Evolutionary conservation across 2,113 vertebrate species (phyloP).

Genomic region (Nettapus auritus): DNA sequence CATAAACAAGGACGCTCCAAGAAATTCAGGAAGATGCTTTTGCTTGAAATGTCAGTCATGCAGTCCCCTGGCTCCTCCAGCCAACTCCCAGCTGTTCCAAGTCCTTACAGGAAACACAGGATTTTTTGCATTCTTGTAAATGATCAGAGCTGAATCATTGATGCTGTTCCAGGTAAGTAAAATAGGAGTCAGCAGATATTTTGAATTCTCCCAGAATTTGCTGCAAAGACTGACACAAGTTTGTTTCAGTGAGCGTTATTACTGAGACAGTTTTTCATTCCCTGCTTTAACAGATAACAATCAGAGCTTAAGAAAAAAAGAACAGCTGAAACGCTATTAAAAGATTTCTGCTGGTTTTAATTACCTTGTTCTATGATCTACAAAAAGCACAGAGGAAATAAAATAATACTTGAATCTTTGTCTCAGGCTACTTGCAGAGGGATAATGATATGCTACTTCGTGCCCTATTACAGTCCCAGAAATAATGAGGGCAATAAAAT

Average conservation of each 20-base stretch:
- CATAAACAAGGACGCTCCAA: background rate
- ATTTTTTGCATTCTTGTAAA: background rate
- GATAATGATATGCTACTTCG: conserved; percentile 24
- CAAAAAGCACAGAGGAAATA: conserved; percentile 6
- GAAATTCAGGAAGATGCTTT: background rate
- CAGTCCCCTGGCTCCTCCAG: background rate
- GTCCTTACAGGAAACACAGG: background rate
- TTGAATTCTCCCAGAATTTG: background rate
- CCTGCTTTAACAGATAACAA: conserved; percentile 34
- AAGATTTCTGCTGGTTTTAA: conserved; percentile 44
- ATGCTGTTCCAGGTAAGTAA: conserved; percentile 31
- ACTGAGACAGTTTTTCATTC: background rate
- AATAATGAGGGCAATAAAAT: conserved; percentile 67
- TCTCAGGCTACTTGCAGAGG: conserved; percentile 41
- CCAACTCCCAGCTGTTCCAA: background rate
- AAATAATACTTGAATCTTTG: conserved; percentile 2
- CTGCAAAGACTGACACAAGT: conserved; percentile 4
- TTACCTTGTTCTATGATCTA: background rate
- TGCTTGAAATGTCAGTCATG: background rate
- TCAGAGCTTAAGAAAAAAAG: conserved; percentile 11
- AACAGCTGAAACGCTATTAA: conserved; percentile 27
- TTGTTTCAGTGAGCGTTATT: background rate
- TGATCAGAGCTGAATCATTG: background rate
- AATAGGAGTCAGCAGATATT: conserved; percentile 17
- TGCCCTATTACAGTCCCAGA: conserved; percentile 38